These are phyloP conservation scores for Epinotia brunnichana DNA, from an alignment of 2,888 invertebrate genomes.

Conservation along the genomic window DNA sequence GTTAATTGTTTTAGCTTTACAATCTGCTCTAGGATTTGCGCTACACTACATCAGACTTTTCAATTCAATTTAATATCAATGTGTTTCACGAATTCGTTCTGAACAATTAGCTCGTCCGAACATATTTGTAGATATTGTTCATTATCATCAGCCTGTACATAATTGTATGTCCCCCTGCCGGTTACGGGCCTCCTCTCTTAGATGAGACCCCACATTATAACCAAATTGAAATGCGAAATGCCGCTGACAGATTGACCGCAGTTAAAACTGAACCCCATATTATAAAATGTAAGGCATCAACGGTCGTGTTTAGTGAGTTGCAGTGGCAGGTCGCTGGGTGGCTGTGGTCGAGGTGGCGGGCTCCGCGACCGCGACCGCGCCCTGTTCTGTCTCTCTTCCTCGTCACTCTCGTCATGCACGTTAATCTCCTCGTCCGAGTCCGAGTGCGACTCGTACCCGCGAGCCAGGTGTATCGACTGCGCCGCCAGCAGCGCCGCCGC, in stretches of 20 bases:
- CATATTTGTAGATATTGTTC: background rate
- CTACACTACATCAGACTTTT: no score
- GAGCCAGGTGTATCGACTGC: slow-evolving; percentile 77
- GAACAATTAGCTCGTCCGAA: background rate
- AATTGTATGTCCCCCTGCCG: background rate
- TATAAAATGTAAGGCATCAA: slow-evolving; percentile 58
- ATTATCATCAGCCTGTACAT: background rate
- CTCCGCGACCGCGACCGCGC: slow-evolving; percentile 78
- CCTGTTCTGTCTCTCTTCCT: slow-evolving; percentile 80
- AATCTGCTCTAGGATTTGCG: background rate
- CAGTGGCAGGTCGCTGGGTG: slow-evolving; percentile 83
- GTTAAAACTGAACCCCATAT: background rate
- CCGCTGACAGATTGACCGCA: background rate
- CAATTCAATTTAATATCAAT: background rate
- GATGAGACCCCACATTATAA: background rate
- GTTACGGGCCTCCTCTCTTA: background rate
- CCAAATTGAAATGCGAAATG: background rate
- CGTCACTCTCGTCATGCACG: slow-evolving; percentile 91
- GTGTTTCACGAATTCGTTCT: background rate
- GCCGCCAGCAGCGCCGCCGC: slow-evolving; percentile 84
- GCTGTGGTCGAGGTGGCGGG: slow-evolving; percentile 65
- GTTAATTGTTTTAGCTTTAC: background rate
- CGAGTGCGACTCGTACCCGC: slow-evolving; percentile 80
- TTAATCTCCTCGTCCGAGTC: slow-evolving; percentile 92
- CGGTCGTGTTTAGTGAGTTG: slow-evolving; percentile 90